Evolutionary conservation across 1,140 invertebrate genomes (phyloP), one percentile per base, ranked within the genome.

Genomic region (Tetragnatha versicolor): DNA sequence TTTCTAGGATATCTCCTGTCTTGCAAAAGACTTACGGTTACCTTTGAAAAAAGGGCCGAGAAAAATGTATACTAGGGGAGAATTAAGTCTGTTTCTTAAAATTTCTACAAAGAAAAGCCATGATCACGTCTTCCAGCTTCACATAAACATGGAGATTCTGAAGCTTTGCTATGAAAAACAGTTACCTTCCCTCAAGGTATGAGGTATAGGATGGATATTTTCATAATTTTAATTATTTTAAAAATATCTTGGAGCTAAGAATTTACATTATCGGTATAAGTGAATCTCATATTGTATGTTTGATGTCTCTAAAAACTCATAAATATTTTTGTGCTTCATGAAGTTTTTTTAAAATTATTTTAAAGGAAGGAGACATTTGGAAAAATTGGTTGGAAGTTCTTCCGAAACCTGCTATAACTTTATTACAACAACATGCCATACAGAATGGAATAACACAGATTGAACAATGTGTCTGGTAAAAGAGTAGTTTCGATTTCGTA

Each of bases 371-470:
- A 7, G 60, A 25, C n/a, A 29, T 37, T 10, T 79, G 65, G 63
- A 79, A 60, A 69, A 79, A 69, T 60, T 79, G 76, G 76, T 31
- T 79, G n/a, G 63, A 79, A 60, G 60, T 79, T 7, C 63, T 79
- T 31, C 76, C 76, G 9, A 79, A 60, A 47, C 17, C 76, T 17
- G 65, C 63, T 27, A 29, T 79, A n/a, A 69, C 63, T 47, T 69
- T 79, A 25, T 33, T 79, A 20, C 76, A 79, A 10, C 76, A 79
- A 20, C 76, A 69, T 79, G 76, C 63, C 25, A 25, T 79, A 14
- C 76, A 79, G 47, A 12, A 79, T 69, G 76, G 76, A 12, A 33
- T 79, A 9, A 60, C 51, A 27, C 1, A 63, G 10, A 69, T 45
- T 20, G 76, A 79, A 37, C 63, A 69, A 47, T 42, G 35, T 45